Percentiles rank a stretch among this genome's conserved stretches.
Evolutionary conservation across 2,797 vertebrate genomes (phyloP).

Genomic region (Odontamblyopus lacepedii): DNA sequence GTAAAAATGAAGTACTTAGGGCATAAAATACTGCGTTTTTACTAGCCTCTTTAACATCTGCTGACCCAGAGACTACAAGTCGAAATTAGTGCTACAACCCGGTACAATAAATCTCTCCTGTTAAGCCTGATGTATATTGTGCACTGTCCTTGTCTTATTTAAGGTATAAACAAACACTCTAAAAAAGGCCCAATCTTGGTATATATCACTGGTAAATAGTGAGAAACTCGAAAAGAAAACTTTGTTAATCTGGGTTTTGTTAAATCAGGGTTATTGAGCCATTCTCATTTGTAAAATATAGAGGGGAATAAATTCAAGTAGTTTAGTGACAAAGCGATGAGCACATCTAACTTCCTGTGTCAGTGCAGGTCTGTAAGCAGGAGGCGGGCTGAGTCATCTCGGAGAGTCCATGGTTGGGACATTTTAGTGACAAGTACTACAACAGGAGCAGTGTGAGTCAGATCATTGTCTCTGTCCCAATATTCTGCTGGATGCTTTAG

Average conservation of each 20-base stretch:
- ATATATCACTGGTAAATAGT: neutral
- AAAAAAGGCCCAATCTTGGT: too few species aligned
- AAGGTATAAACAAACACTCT: too few species aligned
- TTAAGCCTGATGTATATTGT: too few species aligned
- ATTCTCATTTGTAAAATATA: conserved; percentile 33
- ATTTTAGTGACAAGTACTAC: conserved; percentile 60
- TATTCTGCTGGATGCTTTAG: conserved; percentile 59
- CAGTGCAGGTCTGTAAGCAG: conserved; percentile 10
- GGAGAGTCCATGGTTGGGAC: conserved; percentile 37
- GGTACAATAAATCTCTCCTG: too few species aligned
- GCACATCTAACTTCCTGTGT: conserved; percentile 6
- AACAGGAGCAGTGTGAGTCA: conserved; percentile 47
- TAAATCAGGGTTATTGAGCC: conserved; percentile 32
- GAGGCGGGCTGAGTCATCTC: conserved; percentile 53
- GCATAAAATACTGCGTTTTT: too few species aligned
- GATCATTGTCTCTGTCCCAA: conserved; percentile 40
- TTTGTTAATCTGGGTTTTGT: conserved; percentile 23
- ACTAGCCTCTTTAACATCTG: too few species aligned
- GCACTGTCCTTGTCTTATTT: too few species aligned
- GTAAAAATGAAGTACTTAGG: too few species aligned
- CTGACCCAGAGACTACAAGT: too few species aligned
- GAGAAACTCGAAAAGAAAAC: neutral
- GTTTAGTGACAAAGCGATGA: conserved; percentile 7
- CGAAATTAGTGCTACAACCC: too few species aligned
- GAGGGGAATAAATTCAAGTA: neutral